phyloP scores from a whole-genome alignment of 2,888 invertebrate species.

The Hemithea aestivaria region DNA sequence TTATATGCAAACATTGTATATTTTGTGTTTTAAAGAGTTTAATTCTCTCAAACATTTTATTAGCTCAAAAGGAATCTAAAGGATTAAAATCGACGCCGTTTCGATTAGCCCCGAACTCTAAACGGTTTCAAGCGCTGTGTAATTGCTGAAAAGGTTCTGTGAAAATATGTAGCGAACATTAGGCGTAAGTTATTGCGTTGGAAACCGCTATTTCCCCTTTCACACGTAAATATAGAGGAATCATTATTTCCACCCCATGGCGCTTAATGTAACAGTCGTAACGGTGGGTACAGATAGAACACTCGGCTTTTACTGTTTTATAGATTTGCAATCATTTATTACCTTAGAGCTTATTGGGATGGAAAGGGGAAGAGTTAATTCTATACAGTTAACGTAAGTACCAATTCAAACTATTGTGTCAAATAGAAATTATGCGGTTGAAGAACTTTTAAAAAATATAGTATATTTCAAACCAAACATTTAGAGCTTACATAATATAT shows the following conservation, averaged over 20 bases:
- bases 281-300: conserved; percentile 6
- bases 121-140: conserved; percentile 7
- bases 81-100: conserved; percentile 5
- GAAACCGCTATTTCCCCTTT: conserved; percentile 9
- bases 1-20: too few relatives aligned
- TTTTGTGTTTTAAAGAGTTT: too few relatives aligned
- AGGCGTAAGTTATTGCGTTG: conserved; percentile 9
- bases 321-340: background rate
- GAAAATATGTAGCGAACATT: conserved; percentile 12
- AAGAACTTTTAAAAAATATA: too few relatives aligned
- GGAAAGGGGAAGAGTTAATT: too few relatives aligned
- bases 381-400: too few relatives aligned
- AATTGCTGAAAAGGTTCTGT: conserved; percentile 9
- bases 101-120: conserved; percentile 10
- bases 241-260: conserved; percentile 14
- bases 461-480: too few relatives aligned
- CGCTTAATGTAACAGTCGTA: conserved; percentile 10
- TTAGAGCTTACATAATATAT: too few relatives aligned
- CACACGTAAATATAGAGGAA: conserved; percentile 11
- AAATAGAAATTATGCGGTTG: too few relatives aligned
- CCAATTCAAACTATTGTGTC: too few relatives aligned
- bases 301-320: conserved; percentile 1
- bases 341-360: too few relatives aligned
- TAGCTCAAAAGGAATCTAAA: conserved; percentile 1
- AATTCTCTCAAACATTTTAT: too few relatives aligned